Conservation (phyloP, 2,797 vertebrate genomes). For the Eospalax fontanierii region DNA sequence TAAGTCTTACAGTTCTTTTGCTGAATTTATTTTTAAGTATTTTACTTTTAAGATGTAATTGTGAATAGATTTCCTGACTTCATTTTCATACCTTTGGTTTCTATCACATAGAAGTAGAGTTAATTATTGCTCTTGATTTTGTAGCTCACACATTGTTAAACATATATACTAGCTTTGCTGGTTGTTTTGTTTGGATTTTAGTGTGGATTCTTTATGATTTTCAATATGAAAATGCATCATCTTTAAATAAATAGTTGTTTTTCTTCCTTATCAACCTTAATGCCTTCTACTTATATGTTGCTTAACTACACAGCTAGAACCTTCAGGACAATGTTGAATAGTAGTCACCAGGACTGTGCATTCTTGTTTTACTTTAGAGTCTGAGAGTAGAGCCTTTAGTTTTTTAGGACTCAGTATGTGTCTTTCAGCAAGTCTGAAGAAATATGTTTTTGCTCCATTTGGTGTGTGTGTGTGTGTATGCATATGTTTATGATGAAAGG, state of each 20-base stretch:
- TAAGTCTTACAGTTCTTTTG: neutral
- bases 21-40: neutral
- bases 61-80: constrained; percentile 2
- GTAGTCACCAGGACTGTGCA: neutral
- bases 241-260: neutral
- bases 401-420: neutral
- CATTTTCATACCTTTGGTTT: neutral
- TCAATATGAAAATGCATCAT: neutral
- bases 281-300: constrained; percentile 9
- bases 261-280: neutral
- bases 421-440: neutral
- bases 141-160: neutral
- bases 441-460: neutral
- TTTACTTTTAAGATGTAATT: neutral
- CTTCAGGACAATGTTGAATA: neutral
- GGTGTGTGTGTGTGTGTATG: neutral
- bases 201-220: constrained; percentile 4
- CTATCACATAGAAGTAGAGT: neutral
- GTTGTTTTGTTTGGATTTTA: neutral
- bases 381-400: neutral
- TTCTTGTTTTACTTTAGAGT: constrained; percentile 9
- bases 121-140: neutral
- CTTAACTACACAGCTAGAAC: neutral
- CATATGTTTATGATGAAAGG: neutral
- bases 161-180: neutral